Evolutionary conservation across 1,140 invertebrate species (phyloP).

Genomic region (Drosophila athabasca): DNA sequence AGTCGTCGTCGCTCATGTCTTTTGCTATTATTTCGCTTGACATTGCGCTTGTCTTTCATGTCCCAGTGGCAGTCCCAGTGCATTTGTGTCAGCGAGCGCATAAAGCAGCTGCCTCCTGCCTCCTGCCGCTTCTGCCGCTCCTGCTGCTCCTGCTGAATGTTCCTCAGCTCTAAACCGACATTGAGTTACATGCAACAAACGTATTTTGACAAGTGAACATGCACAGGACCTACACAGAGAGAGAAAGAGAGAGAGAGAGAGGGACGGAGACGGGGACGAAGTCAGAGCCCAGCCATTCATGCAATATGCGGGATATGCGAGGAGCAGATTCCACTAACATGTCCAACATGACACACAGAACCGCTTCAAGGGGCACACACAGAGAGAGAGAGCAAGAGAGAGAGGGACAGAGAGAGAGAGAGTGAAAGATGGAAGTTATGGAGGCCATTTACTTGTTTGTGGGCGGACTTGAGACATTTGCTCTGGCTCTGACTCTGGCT

Average conservation of each 20-base stretch:
- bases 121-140: constrained; percentile 17
- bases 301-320: constrained; percentile 57
- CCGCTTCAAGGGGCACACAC: constrained; percentile 38
- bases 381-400: constrained; percentile 9
- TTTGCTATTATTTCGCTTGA: constrained; percentile 75
- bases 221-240: constrained; percentile 49
- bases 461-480: constrained; percentile 49
- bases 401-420: constrained; percentile 32
- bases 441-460: constrained; percentile 45
- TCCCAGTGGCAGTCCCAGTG: constrained; percentile 58
- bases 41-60: constrained; percentile 76
- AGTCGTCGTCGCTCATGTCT: constrained; percentile 55
- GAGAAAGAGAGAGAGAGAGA: constrained; percentile 7
- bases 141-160: constrained; percentile 7
- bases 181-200: constrained; percentile 79
- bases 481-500: background rate
- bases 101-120: constrained; percentile 71
- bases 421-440: constrained; percentile 46
- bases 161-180: constrained; percentile 63
- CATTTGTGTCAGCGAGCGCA: constrained; percentile 73
- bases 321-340: constrained; percentile 69
- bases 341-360: constrained; percentile 72
- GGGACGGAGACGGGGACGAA: constrained; percentile 18
- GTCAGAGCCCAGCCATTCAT: constrained; percentile 52
- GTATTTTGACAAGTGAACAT: constrained; percentile 80